Base-by-base conservation (phyloP, 37 sponge, comb jelly and placozoan genomes). In the Bolinopsis microptera region DNA sequence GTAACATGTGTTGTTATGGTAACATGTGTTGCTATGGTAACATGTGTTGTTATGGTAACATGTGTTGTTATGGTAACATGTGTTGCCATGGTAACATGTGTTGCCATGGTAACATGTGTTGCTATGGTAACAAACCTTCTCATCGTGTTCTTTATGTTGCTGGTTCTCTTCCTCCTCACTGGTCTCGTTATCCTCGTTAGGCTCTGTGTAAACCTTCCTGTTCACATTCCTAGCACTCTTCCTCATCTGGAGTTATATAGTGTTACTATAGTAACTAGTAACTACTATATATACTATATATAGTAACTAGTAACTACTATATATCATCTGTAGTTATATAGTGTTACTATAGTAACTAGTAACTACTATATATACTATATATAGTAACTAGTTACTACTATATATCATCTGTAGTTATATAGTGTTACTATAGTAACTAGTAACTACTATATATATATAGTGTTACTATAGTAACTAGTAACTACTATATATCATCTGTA, bases 121-220 rank as follows among this genome's bases (percentile, higher is more conserved):
- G 13, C 61, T 48, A 13, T 48, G 13, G 61, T 48, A 48, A 77
- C 1, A 5, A 21, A 86, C 90, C 90, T 86, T 41, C 22, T 41
- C 61, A 86, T 86, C 90, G 26, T 33, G 26, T 40, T 86, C 90
- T 34, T 34, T 86, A 27, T 86, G 90, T 80, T 35, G 36, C 61
- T 86, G 48, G 1, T 86, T 48, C 61, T 86, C 90, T 1, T 41
- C 61, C 3, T 86, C 90, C 0, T 86, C 90, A 22, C 90, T 41
- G 1, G 61, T 86, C 1, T 86, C 90, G 41, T 86, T 41, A 2
- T 86, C 90, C 1, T 86, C 41, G 26, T 41, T 41, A 8, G 41
- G 26, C 26, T 41, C 41, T 13, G 41, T 86, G 90, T 86, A 86
- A 2, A 86, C 90, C 61, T 86, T 86, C 90, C 90, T 86, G 61